These are phyloP conservation scores for Steatocranus sp. DNA, from an alignment of 2,797 vertebrate species.

Conservation along the genomic window DNA sequence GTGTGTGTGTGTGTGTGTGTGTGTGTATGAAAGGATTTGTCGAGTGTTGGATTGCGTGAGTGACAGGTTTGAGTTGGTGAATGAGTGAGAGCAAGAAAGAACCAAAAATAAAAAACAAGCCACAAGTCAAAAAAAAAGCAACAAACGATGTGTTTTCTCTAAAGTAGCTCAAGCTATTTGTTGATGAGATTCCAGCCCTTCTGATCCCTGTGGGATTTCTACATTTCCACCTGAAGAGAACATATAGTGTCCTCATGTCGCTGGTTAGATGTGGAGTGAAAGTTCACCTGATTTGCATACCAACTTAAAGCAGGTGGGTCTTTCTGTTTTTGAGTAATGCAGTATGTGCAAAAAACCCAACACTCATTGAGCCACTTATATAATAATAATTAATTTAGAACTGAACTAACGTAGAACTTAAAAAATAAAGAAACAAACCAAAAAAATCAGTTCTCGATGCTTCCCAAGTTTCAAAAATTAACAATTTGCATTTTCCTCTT, in stretches of 20 bases:
- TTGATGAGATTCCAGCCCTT: background rate
- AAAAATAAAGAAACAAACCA: background rate
- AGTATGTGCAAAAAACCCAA: rapidly evolving
- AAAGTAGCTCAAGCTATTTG: background rate
- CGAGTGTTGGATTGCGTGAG: background rate
- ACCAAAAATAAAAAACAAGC: background rate
- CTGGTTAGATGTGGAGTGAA: background rate
- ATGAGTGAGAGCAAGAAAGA: background rate
- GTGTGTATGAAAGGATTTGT: background rate
- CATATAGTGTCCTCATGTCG: background rate
- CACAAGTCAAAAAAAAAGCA: background rate
- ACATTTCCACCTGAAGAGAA: background rate
- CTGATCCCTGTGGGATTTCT: background rate
- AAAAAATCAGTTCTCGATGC: background rate
- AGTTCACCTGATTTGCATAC: background rate
- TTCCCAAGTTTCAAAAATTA: background rate
- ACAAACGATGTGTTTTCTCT: background rate
- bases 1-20: background rate
- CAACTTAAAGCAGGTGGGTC: background rate
- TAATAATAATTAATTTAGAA: background rate
- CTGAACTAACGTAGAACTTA: background rate
- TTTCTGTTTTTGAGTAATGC: background rate
- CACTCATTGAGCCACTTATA: background rate
- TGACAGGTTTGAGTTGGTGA: background rate
- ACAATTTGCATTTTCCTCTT: background rate